Base-by-base conservation (phyloP, 2,797 vertebrate species). In the Danio albolineatus region DNA sequence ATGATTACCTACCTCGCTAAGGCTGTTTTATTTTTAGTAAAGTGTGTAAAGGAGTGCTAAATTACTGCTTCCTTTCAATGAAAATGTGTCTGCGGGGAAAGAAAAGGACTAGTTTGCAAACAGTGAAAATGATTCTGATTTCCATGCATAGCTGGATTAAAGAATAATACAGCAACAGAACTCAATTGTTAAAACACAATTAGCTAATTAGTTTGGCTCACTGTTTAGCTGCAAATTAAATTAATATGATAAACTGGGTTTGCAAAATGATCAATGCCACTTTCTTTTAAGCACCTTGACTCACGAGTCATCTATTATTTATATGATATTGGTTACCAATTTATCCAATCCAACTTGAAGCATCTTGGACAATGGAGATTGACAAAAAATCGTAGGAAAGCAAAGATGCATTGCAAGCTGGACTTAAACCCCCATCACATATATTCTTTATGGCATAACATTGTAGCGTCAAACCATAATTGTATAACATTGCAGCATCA, bases 21-120 rank as follows among this genome's bases (percentile, higher is more conserved):
- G 66, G 12, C 66, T 9, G 44, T 61, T 71, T 79, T 71, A 70
- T 78, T 70, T 73, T 78, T 69, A 60, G 65, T 10, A 59, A 70
- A 59, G 51, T 61, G 65, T 62, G 36, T 70, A 53, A 78, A 62
- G 17, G 56, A 41, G 66, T 61, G 19, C n/a, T 53, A 71, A 71
- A 79, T 71, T 61, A 28, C 48, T 61, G 46, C 14, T 79, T 53
- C 48, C 76, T 62, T 61, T 71, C 46, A 71, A 44, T 62, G 44
- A 44, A 78, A 71, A 61, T 71, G 38, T 53, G 67, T 62, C 66
- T 51, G 66, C 17, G 7, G 36, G 67, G 54, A 51, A 76, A 76
- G 64, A 48, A 57, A 57, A 67, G 28, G 9, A 49, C 4, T 57
- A 46, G 65, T 70, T 60, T 70, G 44, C 44, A 61, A 78, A 70